Conservation (phyloP, 2,888 invertebrate species). For the Pterobdella sp. region DNA sequence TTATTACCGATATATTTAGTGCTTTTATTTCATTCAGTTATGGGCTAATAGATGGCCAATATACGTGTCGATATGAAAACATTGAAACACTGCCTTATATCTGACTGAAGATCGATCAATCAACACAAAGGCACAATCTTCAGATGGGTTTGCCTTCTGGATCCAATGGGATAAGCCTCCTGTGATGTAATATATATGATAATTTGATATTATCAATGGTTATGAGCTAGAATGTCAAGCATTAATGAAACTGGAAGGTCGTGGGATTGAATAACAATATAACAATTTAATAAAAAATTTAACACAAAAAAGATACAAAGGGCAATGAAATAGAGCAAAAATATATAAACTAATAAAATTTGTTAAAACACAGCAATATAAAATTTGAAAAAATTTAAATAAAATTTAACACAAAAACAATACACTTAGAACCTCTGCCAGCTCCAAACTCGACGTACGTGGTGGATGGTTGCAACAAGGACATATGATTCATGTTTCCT, state of each 20-base stretch:
- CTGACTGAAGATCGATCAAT: constrained; percentile 73
- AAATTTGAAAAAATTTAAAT: not conserved
- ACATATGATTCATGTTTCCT: constrained; percentile 60
- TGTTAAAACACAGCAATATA: not conserved
- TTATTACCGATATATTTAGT: too few relatives aligned
- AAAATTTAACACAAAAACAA: not conserved
- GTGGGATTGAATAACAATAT: too few relatives aligned
- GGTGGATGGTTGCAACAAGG: constrained; percentile 59
- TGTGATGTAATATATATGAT: constrained; percentile 46
- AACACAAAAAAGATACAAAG: not conserved
- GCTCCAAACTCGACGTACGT: constrained; percentile 81
- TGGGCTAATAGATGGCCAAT: too few relatives aligned
- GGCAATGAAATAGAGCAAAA: not conserved
- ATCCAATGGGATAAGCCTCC: constrained; percentile 73
- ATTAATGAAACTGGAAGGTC: too few relatives aligned
- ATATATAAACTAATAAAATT: not conserved
- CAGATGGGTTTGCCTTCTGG: constrained; percentile 58
- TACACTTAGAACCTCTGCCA: constrained; percentile 64
- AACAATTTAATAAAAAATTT: too few relatives aligned
- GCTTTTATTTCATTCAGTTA: too few relatives aligned
- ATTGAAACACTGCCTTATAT: constrained; percentile 59
- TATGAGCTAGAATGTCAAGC: too few relatives aligned
- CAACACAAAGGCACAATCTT: constrained; percentile 59
- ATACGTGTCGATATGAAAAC: constrained; percentile 13
- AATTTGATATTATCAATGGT: too few relatives aligned